Evolutionary conservation across 92 coral and sea anemone species (phyloP).

Genomic region (Galaxea fascicularis): DNA sequence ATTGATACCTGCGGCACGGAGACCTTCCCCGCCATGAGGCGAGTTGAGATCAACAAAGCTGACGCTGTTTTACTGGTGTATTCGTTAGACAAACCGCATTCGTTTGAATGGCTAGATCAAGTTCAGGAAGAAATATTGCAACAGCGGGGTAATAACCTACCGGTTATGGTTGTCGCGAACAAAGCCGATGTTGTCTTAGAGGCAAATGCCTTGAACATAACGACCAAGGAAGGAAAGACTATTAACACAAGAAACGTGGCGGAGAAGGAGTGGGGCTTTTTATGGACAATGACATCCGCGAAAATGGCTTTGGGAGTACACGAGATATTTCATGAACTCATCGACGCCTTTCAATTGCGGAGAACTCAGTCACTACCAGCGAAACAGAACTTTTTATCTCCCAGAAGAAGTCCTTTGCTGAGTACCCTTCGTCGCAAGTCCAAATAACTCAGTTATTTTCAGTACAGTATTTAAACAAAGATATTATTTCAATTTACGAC

Average conservation of each 20-base stretch:
- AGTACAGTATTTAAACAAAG: no score
- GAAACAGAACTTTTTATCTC: constrained; percentile 68
- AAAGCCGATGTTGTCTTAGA: constrained; percentile 81
- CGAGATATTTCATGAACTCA: constrained; percentile 66
- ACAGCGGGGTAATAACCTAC: constrained; percentile 68
- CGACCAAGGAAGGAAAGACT: constrained; percentile 56
- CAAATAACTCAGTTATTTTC: background rate
- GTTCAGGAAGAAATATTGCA: constrained; percentile 80
- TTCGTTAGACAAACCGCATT: constrained; percentile 77
- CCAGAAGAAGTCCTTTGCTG: constrained; percentile 63
- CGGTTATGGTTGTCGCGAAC: constrained; percentile 90
- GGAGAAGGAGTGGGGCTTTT: constrained; percentile 72
- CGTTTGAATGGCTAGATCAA: constrained; percentile 73
- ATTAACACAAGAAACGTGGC: constrained; percentile 72
- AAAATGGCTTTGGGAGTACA: constrained; percentile 76
- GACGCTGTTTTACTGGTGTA: constrained; percentile 84
- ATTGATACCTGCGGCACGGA: constrained; percentile 93
- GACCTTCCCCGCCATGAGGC: constrained; percentile 90
- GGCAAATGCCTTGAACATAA: constrained; percentile 69
- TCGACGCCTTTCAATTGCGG: constrained; percentile 66
- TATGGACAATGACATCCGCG: constrained; percentile 80
- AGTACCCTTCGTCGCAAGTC: constrained; percentile 44
- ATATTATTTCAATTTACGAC: no score
- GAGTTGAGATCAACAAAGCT: constrained; percentile 85
- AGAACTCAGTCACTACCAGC: constrained; percentile 57